Percentiles rank a stretch among this genome's conserved stretches.
Evolutionary conservation across 37 sponge, comb jelly and placozoan genomes (phyloP).

Genomic region (Aplysina aerophoba): DNA sequence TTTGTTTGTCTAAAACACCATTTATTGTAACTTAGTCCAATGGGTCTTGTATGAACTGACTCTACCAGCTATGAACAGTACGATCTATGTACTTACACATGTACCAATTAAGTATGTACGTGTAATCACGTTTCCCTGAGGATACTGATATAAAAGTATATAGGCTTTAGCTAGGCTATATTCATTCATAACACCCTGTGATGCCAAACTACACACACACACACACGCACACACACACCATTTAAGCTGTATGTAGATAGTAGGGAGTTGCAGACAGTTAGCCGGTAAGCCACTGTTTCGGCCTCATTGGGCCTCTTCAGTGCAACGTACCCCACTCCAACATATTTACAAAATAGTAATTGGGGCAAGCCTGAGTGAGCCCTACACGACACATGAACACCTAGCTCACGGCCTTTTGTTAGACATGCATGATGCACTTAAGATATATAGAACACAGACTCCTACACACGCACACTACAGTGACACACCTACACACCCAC

Average conservation of each 20-base stretch:
- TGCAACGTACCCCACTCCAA: slow-evolving; percentile 12
- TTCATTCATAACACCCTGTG: background rate
- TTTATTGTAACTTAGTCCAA: too few relatives aligned
- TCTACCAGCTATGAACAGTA: too few relatives aligned
- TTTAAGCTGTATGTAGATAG: slow-evolving; percentile 15
- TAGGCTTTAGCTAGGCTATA: background rate
- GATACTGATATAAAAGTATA: slow-evolving; percentile 10
- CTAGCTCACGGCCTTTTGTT: slow-evolving; percentile 8
- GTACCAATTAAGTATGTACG: background rate
- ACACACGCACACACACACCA: slow-evolving; percentile 35
- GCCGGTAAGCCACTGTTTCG: slow-evolving; percentile 12
- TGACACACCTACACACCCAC: background rate
- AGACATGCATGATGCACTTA: background rate
- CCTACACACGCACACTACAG: background rate
- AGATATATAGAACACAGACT: background rate
- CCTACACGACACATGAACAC: slow-evolving; percentile 2
- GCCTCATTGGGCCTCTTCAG: slow-evolving; percentile 12
- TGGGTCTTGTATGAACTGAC: too few relatives aligned
- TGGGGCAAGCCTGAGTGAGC: too few relatives aligned
- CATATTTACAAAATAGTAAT: background rate
- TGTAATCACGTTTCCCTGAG: slow-evolving; percentile 2
- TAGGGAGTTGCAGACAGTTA: slow-evolving; percentile 8
- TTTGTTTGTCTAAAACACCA: too few relatives aligned
- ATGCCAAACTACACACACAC: background rate
- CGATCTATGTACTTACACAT: too few relatives aligned